Percentiles rank a stretch among this genome's conserved stretches.
Evolutionary conservation across 2,113 vertebrate genomes (phyloP).

Genomic region (Calonectris borealis): DNA sequence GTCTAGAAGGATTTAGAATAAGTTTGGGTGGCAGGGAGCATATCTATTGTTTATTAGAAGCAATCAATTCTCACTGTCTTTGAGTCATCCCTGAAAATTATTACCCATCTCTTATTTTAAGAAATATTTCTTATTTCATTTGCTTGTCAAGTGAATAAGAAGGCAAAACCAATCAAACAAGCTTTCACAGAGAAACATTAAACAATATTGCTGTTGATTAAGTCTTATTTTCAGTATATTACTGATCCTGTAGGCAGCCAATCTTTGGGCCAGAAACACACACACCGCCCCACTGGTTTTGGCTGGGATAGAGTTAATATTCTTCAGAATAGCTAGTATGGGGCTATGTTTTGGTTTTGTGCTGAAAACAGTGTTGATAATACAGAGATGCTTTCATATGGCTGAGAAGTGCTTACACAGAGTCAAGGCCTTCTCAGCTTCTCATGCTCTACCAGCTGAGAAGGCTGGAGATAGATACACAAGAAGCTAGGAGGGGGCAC

Average conservation of each 20-base stretch:
- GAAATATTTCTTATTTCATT: neutral
- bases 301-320: no score
- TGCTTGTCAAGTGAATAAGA: neutral
- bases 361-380: no score
- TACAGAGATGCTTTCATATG: no score
- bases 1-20: neutral
- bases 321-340: no score
- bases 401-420: no score
- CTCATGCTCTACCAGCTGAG: no score
- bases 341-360: no score
- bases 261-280: neutral
- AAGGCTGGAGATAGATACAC: no score
- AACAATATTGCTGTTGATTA: neutral
- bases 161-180: neutral
- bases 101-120: neutral
- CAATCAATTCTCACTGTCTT: neutral
- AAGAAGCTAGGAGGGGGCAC: no score
- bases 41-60: neutral
- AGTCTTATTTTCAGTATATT: neutral
- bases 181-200: neutral
- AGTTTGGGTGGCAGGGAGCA: neutral
- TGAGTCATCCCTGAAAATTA: neutral
- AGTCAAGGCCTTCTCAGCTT: no score
- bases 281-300: no score
- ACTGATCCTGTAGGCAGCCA: neutral